Evolutionary conservation across 2,113 vertebrate genomes (phyloP).

Genomic region (Morone saxatilis): DNA sequence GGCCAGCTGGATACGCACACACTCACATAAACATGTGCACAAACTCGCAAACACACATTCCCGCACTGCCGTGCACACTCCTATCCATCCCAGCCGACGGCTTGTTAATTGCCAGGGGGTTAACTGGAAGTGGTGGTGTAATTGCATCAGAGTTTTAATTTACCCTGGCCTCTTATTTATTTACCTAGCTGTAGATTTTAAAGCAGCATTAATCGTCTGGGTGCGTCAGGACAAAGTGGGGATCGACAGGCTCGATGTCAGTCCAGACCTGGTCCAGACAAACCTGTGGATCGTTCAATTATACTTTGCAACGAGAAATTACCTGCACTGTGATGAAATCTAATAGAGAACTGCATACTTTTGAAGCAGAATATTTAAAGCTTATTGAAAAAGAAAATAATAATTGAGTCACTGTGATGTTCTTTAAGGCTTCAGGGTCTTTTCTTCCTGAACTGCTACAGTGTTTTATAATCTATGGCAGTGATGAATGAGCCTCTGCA

Average conservation of each 20-base stretch:
- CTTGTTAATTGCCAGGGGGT: slow-evolving; percentile 85
- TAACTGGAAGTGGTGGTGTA: slow-evolving; percentile 86
- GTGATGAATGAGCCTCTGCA: slow-evolving; percentile 63
- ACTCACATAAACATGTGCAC: slow-evolving; percentile 35
- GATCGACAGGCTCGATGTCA: slow-evolving; percentile 56
- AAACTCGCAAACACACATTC: slow-evolving; percentile 41
- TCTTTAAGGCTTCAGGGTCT: slow-evolving; percentile 46
- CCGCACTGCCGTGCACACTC: slow-evolving; percentile 31
- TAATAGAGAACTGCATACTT: neutral
- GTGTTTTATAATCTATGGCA: slow-evolving; percentile 55
- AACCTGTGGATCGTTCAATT: slow-evolving; percentile 40
- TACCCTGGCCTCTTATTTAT: slow-evolving; percentile 81
- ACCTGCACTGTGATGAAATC: slow-evolving; percentile 16
- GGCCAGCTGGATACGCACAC: slow-evolving; percentile 65
- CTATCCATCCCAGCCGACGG: slow-evolving; percentile 81
- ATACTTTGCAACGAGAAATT: slow-evolving; percentile 2
- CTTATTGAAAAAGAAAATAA: slow-evolving; percentile 34
- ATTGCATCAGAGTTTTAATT: slow-evolving; percentile 86
- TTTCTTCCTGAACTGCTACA: slow-evolving; percentile 38
- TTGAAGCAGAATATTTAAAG: slow-evolving; percentile 30
- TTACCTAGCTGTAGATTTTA: slow-evolving; percentile 73
- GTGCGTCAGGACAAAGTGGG: slow-evolving; percentile 54
- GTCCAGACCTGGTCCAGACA: slow-evolving; percentile 36
- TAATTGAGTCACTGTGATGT: slow-evolving; percentile 51
- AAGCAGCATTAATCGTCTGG: slow-evolving; percentile 76